Evolutionary conservation across 2,113 vertebrate species (phyloP), one percentile per base, ranked within the genome.

Genomic region (Etia nguti): DNA sequence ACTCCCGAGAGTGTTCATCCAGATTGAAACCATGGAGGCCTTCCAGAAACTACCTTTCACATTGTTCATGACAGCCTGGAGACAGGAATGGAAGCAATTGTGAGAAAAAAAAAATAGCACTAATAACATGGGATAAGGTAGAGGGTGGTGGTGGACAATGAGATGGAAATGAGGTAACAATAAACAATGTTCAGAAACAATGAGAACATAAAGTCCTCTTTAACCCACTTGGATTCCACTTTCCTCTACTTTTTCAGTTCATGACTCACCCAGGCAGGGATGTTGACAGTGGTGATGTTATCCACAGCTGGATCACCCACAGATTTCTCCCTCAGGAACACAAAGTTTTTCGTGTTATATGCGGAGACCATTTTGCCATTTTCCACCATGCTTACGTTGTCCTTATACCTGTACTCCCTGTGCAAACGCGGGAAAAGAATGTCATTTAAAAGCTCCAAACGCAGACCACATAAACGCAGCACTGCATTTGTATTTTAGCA

Each of bases 261-360:
- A 41, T 41, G 59, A 96, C 98, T 98, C 95, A 99, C 99, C 97
- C 99, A 93, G 10, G 96, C 96, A 43, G 99, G 99, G 88, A 99
- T 97, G 94, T 99, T 99, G 89, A 99, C 16, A 5, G 98, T 98
- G 86, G 97, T 97, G 89, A 99, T 97, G 84, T 81, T 89, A 90
- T 99, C 98, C 29, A 86, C 81, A 31, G 93, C 20, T 8, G 98
- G 97, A 88, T 99, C 96, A 46, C 98, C 98, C 3, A 97, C 96
- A 20, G 98, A 99, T 82, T 94, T 96, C 59, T 98, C 92, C 36
- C 84, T 95, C 86, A 97, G 93, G 87, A 99, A 99, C 11, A 99
- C 93, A 2, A 99, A 99, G 0, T 95, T 96, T 94, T 98, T 99
- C 43, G 96, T 96, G 87, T 94, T 98, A 56, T 97, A 95, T 15